Evolutionary conservation across 2,113 vertebrate genomes (phyloP).

Genomic region (Syngnathus floridae): DNA sequence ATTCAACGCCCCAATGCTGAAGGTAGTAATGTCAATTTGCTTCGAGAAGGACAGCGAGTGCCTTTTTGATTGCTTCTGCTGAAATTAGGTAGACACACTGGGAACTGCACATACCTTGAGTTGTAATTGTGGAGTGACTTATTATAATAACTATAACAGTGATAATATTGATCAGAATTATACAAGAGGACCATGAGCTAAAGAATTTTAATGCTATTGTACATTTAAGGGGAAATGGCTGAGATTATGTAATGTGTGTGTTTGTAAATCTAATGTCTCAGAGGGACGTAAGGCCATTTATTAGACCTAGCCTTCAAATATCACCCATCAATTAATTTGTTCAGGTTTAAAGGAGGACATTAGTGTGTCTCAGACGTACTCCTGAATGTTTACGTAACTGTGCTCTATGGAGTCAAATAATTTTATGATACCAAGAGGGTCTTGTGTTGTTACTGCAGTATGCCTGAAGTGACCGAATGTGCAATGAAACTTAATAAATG

Average conservation of each 20-base stretch:
- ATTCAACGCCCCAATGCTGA: background rate
- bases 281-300: background rate
- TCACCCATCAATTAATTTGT: background rate
- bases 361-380: background rate
- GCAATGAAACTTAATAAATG: conserved; percentile 55
- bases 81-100: conserved; percentile 1
- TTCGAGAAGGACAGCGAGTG: background rate
- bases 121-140: background rate
- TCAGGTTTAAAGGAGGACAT: background rate
- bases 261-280: background rate
- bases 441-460: conserved; percentile 27
- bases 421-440: conserved; percentile 38
- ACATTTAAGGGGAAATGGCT: background rate
- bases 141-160: background rate
- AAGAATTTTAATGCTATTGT: background rate
- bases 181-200: background rate
- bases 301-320: background rate
- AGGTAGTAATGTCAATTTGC: background rate
- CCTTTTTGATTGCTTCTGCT: conserved; percentile 3
- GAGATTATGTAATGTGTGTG: background rate
- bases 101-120: background rate
- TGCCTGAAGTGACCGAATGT: conserved; percentile 37
- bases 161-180: background rate
- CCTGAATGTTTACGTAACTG: conserved; percentile 26
- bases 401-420: conserved; percentile 28